Evolutionary conservation across 2,113 vertebrate species (phyloP).

Genomic region (Fulica atra): DNA sequence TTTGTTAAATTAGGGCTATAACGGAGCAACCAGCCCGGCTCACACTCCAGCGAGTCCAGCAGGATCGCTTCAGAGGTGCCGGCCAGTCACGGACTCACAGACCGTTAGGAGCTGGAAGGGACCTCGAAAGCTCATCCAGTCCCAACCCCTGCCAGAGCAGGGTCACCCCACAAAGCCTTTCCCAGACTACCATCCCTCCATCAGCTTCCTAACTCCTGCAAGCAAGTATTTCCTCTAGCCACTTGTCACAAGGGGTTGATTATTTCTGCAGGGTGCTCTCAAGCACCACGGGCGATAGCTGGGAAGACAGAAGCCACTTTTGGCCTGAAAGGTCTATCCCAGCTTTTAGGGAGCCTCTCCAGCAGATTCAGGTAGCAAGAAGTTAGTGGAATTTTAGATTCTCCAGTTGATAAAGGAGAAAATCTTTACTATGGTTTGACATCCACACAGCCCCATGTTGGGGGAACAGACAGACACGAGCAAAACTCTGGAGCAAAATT

Average conservation of each 20-base stretch:
- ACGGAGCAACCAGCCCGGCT: not conserved
- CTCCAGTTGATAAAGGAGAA: not conserved
- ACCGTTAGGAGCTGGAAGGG: too few species aligned
- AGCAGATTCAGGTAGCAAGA: not conserved
- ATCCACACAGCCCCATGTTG: not conserved
- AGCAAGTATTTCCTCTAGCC: not conserved
- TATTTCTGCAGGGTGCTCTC: not conserved
- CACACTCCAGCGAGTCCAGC: not conserved
- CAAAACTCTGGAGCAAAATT: not conserved
- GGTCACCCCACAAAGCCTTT: not conserved
- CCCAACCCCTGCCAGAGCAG: too few species aligned
- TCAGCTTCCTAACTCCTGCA: not conserved
- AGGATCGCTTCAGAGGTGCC: not conserved
- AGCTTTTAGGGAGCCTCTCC: too few species aligned
- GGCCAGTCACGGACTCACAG: not conserved
- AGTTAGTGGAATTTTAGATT: not conserved
- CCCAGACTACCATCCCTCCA: not conserved
- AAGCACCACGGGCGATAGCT: rapidly evolving
- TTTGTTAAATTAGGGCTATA: not conserved
- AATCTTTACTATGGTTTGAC: too few species aligned
- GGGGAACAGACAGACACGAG: not conserved
- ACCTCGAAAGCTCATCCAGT: too few species aligned
- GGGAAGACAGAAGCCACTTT: not conserved
- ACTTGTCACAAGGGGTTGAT: not conserved
- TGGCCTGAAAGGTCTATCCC: not conserved